A percentile compares a stretch with the other conserved stretches of the same genome.
Conservation (phyloP, 2,797 vertebrate species). For the Clarias fuscus region DNA sequence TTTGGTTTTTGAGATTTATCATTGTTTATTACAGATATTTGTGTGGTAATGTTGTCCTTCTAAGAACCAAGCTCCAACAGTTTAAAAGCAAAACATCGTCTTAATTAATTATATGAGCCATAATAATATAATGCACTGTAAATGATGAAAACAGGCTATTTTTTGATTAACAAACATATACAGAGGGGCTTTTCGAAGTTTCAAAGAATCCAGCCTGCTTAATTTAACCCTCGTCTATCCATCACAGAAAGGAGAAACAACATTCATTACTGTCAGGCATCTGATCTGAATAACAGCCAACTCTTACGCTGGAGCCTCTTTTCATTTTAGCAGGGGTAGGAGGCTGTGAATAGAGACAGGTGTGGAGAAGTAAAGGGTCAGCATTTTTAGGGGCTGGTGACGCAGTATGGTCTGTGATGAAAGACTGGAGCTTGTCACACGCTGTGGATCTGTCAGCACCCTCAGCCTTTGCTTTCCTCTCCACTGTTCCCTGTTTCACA, state of each 20-base stretch:
- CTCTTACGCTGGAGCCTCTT: conserved; percentile 37
- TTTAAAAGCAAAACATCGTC: background rate
- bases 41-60: background rate
- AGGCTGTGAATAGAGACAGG: conserved; percentile 67
- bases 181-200: background rate
- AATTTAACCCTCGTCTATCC: conserved; percentile 27
- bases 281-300: conserved; percentile 32
- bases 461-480: conserved; percentile 43
- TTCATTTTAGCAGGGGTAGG: conserved; percentile 54
- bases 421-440: conserved; percentile 52
- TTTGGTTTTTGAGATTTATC: background rate
- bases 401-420: conserved; percentile 46
- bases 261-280: conserved; percentile 26
- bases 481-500: conserved; percentile 16
- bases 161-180: conserved; percentile 43
- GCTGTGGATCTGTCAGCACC: conserved; percentile 61
- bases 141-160: background rate
- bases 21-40: background rate
- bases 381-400: conserved; percentile 50
- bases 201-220: background rate
- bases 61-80: background rate
- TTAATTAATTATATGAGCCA: background rate
- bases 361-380: conserved; percentile 63
- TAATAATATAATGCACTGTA: background rate
- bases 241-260: conserved; percentile 31